Conservation (phyloP, 2,113 vertebrate species). For the Hemibagrus wyckioides region DNA sequence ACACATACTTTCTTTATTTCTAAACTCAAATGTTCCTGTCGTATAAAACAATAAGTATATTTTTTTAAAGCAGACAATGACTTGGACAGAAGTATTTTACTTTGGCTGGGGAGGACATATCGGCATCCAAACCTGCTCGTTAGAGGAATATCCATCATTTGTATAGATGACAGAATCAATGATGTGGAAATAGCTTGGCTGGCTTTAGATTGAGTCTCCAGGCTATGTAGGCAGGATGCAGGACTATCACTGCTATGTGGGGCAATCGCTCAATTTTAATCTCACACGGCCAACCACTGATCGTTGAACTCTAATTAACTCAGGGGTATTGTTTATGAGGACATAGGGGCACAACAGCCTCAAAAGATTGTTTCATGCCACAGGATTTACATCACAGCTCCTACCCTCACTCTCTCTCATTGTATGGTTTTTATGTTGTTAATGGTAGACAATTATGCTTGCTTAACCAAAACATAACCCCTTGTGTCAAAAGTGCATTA, state of each 20-base stretch:
- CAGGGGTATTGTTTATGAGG: slow-evolving; percentile 68
- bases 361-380: slow-evolving; percentile 53
- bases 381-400: slow-evolving; percentile 47
- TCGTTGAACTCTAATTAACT: slow-evolving; percentile 80
- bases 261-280: slow-evolving; percentile 81
- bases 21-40: background rate
- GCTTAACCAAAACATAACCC: slow-evolving; percentile 54
- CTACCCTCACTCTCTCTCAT: background rate
- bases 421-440: slow-evolving; percentile 43
- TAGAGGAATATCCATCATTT: slow-evolving; percentile 76
- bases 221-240: slow-evolving; percentile 74
- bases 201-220: slow-evolving; percentile 76
- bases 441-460: slow-evolving; percentile 55
- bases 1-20: background rate
- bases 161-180: slow-evolving; percentile 81
- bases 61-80: slow-evolving; percentile 7
- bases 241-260: slow-evolving; percentile 76
- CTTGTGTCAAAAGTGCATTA: slow-evolving; percentile 71
- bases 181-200: slow-evolving; percentile 79
- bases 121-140: slow-evolving; percentile 66
- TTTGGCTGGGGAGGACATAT: slow-evolving; percentile 52
- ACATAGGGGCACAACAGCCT: slow-evolving; percentile 53
- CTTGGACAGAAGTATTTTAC: slow-evolving; percentile 24
- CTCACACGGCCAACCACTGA: slow-evolving; percentile 72
- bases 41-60: background rate